phyloP scores from a whole-genome alignment of 2,888 invertebrate genomes.

The Erannis defoliaria region DNA sequence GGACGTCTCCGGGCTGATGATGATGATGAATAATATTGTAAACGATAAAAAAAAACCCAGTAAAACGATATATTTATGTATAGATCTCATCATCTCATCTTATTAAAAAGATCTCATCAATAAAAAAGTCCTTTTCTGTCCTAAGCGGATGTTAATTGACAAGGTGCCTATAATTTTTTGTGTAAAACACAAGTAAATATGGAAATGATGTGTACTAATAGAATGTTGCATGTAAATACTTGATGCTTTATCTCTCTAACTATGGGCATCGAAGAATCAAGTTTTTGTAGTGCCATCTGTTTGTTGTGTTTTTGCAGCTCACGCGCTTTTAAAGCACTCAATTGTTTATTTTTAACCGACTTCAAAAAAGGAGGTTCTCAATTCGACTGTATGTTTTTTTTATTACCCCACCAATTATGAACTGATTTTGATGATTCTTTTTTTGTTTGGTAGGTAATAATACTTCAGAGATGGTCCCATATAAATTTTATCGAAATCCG shows the following conservation, averaged over 20 bases:
- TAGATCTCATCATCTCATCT: no score
- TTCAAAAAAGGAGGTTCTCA: no score
- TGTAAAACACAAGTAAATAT: background rate
- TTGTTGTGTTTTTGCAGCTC: slow-evolving; percentile 5
- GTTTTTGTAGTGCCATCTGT: background rate
- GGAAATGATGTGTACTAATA: background rate
- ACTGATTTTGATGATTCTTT: no score
- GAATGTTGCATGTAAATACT: background rate
- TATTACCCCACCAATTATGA: no score
- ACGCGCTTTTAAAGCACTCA: slow-evolving; percentile 6
- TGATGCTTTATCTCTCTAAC: background rate
- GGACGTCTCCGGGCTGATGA: no score
- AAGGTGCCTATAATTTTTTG: background rate
- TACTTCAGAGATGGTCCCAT: no score
- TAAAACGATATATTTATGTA: no score
- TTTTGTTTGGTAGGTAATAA: no score
- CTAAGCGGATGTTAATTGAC: background rate
- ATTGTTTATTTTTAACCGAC: slow-evolving; percentile 10
- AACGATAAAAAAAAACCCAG: background rate
- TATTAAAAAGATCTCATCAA: background rate
- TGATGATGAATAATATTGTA: no score
- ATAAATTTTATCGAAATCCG: no score
- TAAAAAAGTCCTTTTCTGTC: background rate
- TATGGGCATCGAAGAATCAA: background rate
- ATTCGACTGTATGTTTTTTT: no score